phyloP scores from a whole-genome alignment of 2,888 invertebrate species.

The Camponotus fellah region DNA sequence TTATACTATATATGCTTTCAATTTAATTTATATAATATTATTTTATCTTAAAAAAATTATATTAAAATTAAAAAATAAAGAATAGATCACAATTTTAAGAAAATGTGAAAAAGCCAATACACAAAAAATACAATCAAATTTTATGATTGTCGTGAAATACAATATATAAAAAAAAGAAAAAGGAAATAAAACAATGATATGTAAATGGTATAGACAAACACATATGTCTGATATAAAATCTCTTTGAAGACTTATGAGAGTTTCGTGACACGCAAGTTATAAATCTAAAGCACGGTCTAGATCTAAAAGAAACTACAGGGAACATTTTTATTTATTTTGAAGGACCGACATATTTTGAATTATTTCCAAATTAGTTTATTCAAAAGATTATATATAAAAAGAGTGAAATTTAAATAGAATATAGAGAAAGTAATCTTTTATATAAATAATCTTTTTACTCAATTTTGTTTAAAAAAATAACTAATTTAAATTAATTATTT shows the following conservation, averaged over 20 bases:
- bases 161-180: not conserved
- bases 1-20: not conserved
- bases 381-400: not conserved
- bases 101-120: not conserved
- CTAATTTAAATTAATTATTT: not conserved
- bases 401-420: conserved; percentile 6
- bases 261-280: conserved; percentile 13
- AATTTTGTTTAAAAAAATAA: not conserved
- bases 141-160: not conserved
- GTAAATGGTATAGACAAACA: conserved; percentile 17
- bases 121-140: not conserved
- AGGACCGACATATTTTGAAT: not conserved
- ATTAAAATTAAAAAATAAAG: not conserved
- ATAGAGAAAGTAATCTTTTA: not conserved
- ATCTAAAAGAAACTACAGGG: not conserved
- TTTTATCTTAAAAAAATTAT: not conserved
- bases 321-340: conserved; percentile 1
- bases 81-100: not conserved
- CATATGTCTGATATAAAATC: conserved; percentile 12
- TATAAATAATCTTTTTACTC: not conserved
- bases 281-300: not conserved
- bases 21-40: not conserved
- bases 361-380: not conserved
- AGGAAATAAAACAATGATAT: conserved; percentile 5
- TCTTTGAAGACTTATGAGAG: conserved; percentile 8